Conservation (phyloP, 1,140 invertebrate species). For the Pachypsylla venusta region DNA sequence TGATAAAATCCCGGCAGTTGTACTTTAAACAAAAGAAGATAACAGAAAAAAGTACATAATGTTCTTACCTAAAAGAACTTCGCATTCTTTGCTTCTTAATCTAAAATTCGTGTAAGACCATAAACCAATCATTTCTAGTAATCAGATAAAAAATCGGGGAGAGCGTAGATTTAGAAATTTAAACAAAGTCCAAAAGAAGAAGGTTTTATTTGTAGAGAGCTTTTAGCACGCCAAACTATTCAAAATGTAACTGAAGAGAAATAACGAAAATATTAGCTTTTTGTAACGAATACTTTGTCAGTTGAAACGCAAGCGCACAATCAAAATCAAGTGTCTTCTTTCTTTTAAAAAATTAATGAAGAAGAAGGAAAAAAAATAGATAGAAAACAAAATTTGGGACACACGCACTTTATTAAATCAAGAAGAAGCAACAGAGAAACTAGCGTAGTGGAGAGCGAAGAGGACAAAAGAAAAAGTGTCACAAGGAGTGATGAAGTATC, state of each 20-base stretch:
- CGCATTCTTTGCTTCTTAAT: conserved; percentile 30
- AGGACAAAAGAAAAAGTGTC: too few relatives aligned
- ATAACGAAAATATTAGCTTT: neutral
- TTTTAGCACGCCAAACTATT: neutral
- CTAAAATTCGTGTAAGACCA: conserved; percentile 33
- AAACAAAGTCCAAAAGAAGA: neutral
- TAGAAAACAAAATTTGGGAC: too few relatives aligned
- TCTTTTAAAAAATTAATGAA: too few relatives aligned
- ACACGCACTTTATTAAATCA: too few relatives aligned
- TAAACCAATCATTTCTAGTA: conserved; percentile 30
- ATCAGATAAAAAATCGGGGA: neutral
- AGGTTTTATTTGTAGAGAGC: conserved; percentile 1
- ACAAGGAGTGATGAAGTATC: too few relatives aligned
- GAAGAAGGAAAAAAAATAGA: too few relatives aligned
- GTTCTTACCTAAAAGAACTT: conserved; percentile 32
- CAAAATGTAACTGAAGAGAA: conserved; percentile 4
- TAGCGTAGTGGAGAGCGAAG: too few relatives aligned
- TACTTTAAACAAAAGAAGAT: too few relatives aligned
- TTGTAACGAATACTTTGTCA: conserved; percentile 1
- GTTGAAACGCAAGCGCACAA: neutral
- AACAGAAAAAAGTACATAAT: too few relatives aligned
- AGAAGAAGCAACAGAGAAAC: too few relatives aligned
- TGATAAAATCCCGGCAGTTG: too few relatives aligned
- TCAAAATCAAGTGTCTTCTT: neutral
- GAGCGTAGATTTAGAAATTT: too few relatives aligned